These are phyloP conservation scores for Mormyrus iriodes DNA, from an alignment of 2,113 vertebrate genomes.

Conservation along the genomic window DNA sequence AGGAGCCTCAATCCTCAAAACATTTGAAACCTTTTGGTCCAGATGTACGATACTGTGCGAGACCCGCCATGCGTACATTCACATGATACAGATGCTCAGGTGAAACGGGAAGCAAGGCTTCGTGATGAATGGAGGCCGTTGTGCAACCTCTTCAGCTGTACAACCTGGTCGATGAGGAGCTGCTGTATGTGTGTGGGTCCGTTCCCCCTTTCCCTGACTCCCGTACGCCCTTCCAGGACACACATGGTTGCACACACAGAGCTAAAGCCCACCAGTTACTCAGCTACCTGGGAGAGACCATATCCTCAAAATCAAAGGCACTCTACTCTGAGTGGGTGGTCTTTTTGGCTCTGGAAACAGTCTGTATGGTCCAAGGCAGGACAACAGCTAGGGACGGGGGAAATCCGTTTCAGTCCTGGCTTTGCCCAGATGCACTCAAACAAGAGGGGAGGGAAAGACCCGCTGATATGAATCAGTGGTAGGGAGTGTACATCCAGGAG, in stretches of 20 bases:
- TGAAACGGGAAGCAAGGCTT: constrained; percentile 45
- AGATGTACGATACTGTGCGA: neutral
- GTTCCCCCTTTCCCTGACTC: constrained; percentile 7
- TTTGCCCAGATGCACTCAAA: neutral
- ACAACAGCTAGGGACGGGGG: neutral
- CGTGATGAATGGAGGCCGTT: constrained; percentile 53
- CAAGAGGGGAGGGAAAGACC: neutral
- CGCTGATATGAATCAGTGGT: neutral
- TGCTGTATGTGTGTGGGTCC: constrained; percentile 38
- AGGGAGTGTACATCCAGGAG: neutral
- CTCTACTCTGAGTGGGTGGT: constrained; percentile 21
- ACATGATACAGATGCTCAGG: constrained; percentile 37
- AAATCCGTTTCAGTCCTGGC: neutral
- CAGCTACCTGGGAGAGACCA: constrained; percentile 9
- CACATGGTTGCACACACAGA: constrained; percentile 19
- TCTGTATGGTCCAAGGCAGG: constrained; percentile 2
- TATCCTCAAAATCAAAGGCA: neutral
- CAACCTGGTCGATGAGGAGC: constrained; percentile 50
- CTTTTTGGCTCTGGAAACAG: neutral
- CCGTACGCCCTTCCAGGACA: constrained; percentile 8
- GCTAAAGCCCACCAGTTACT: constrained; percentile 2
- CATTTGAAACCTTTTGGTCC: neutral
- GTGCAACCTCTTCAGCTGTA: constrained; percentile 52
- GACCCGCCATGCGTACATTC: constrained; percentile 17
- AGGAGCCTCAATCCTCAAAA: neutral